These are phyloP conservation scores for Cebus imitator DNA, from an alignment of 2,113 vertebrate species.

Conservation along the genomic window DNA sequence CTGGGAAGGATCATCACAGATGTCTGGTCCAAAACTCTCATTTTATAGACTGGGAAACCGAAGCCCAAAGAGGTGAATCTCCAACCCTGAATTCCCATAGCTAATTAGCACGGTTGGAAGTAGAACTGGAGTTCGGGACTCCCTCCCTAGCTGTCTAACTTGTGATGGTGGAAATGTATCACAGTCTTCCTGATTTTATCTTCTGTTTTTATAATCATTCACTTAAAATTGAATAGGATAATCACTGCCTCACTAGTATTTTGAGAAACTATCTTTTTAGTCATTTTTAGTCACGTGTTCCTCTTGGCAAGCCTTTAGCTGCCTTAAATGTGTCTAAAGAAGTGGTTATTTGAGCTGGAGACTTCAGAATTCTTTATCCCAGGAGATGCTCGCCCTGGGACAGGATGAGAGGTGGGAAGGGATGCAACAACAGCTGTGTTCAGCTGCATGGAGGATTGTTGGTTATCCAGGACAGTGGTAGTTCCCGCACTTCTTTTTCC, in stretches of 20 bases:
- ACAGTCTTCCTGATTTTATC: not conserved
- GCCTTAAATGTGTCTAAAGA: not conserved
- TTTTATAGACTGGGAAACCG: not conserved
- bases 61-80: not conserved
- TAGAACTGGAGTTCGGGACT: not conserved
- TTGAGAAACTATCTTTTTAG: slow-evolving; percentile 38
- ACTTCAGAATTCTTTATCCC: not conserved
- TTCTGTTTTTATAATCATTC: not conserved
- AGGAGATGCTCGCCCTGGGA: not conserved
- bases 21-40: not conserved
- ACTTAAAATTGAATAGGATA: not conserved
- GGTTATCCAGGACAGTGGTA: not conserved
- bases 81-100: not conserved
- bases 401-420: not conserved
- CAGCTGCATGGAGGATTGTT: not conserved
- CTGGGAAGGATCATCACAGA: not conserved
- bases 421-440: rapidly evolving
- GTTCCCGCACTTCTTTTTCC: not conserved
- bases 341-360: not conserved
- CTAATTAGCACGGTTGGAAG: not conserved
- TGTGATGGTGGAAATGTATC: not conserved
- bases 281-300: not conserved
- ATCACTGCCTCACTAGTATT: not conserved
- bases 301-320: not conserved
- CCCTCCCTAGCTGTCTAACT: not conserved